Evolutionary conservation across 2,797 vertebrate species (phyloP).

Genomic region (Botia almorhae): DNA sequence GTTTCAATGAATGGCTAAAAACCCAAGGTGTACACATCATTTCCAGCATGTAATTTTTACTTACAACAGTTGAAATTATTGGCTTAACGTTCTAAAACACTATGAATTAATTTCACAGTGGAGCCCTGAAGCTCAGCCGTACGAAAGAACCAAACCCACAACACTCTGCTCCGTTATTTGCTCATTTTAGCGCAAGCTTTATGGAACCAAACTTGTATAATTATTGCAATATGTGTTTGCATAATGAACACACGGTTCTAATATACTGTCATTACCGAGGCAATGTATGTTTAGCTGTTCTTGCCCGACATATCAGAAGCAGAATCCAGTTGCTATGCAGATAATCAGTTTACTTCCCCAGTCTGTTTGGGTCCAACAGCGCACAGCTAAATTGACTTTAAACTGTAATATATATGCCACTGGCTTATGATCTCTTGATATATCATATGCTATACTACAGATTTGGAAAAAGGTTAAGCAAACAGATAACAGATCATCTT

Average conservation of each 20-base stretch:
- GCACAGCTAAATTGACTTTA: not conserved
- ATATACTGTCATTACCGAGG: conserved; percentile 32
- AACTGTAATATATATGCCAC: not conserved
- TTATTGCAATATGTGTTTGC: conserved; percentile 21
- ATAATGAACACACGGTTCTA: conserved; percentile 27
- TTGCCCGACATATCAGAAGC: conserved; percentile 11
- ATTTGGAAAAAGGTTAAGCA: too few relatives aligned
- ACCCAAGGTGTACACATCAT: conserved; percentile 9
- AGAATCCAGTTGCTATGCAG: conserved; percentile 1
- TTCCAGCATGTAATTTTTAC: conserved; percentile 7
- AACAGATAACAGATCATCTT: too few relatives aligned
- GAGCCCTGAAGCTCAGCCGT: not conserved
- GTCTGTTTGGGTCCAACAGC: conserved; percentile 5
- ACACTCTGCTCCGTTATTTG: conserved; percentile 1
- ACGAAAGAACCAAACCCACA: conserved; percentile 2
- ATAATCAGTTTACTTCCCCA: not conserved
- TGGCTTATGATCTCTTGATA: not conserved
- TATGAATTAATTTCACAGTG: not conserved
- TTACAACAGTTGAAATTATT: conserved; percentile 20
- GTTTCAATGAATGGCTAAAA: conserved; percentile 8
- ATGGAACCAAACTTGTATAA: conserved; percentile 27
- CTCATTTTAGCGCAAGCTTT: conserved; percentile 14
- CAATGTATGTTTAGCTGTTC: conserved; percentile 4
- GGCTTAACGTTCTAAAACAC: conserved; percentile 6
- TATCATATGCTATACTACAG: too few relatives aligned